Percentiles rank a stretch among this genome's conserved stretches.
phyloP scores from a whole-genome alignment of 2,113 vertebrate species.

The Zapornia atra region DNA sequence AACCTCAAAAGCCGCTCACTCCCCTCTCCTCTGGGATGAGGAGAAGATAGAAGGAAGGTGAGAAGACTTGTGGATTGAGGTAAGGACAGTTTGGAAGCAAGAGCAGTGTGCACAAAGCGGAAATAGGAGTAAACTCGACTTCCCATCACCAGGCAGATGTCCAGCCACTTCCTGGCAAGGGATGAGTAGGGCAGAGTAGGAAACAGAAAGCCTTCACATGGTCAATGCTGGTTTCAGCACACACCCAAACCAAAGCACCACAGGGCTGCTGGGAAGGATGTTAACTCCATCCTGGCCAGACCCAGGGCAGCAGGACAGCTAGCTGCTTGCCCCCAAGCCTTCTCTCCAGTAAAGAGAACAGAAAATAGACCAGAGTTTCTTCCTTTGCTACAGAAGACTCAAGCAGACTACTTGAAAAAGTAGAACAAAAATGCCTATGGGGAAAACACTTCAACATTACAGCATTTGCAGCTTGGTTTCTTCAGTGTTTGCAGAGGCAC shows the following conservation, averaged over 20 bases:
- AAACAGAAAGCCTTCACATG: neutral
- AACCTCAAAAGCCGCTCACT: neutral
- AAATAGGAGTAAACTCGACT: neutral
- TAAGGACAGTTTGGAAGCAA: neutral
- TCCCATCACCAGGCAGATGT: neutral
- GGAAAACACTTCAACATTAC: neutral
- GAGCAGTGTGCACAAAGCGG: neutral
- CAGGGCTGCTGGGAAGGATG: neutral
- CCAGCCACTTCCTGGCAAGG: neutral
- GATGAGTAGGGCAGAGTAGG: neutral
- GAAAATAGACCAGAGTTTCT: neutral
- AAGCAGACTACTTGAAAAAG: neutral
- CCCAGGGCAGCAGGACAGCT: neutral
- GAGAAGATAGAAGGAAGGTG: neutral
- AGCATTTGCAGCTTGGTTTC: neutral
- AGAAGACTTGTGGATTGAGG: neutral
- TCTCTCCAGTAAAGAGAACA: neutral
- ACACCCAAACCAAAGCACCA: neutral
- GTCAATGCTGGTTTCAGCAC: neutral
- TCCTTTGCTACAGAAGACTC: neutral
- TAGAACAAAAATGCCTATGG: neutral
- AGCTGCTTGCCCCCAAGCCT: neutral
- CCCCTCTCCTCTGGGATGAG: neutral
- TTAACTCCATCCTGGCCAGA: neutral
- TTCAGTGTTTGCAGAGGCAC: neutral